Evolutionary conservation across 2,888 invertebrate species (phyloP).

Genomic region (Hermaeophaga mercurialis): DNA sequence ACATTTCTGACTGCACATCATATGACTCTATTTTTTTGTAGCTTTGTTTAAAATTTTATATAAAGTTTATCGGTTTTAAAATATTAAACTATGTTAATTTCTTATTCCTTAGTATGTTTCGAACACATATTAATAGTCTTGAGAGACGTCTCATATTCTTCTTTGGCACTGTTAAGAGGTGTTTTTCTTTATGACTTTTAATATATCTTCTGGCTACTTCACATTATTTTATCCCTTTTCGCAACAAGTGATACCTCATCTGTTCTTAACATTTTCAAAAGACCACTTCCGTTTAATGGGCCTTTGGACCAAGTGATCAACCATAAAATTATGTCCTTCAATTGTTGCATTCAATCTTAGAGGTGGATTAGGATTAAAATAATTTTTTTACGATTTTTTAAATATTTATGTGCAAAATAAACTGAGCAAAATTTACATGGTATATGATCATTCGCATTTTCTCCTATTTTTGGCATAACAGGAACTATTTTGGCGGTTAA

Average conservation of each 20-base stretch:
- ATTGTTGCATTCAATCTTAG: slow-evolving; percentile 12
- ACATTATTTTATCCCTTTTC: slow-evolving; percentile 35
- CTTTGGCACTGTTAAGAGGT: slow-evolving; percentile 25
- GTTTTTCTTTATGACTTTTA: slow-evolving; percentile 29
- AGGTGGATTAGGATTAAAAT: slow-evolving; percentile 8
- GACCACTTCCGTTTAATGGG: slow-evolving; percentile 27
- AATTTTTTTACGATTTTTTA: slow-evolving; percentile 20
- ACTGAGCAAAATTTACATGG: neutral
- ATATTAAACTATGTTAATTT: slow-evolving; percentile 13
- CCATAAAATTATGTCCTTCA: slow-evolving; percentile 24
- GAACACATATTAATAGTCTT: slow-evolving; percentile 18
- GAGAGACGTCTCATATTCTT: slow-evolving; percentile 32
- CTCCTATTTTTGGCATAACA: no score
- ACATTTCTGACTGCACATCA: slow-evolving; percentile 6
- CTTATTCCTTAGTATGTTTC: slow-evolving; percentile 15
- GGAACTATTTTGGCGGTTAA: slow-evolving; percentile 1
- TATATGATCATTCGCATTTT: no score
- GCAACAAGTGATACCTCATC: slow-evolving; percentile 32
- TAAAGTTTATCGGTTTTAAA: slow-evolving; percentile 26
- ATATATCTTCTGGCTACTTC: slow-evolving; percentile 31
- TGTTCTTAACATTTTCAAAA: slow-evolving; percentile 30
- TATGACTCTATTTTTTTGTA: slow-evolving; percentile 23
- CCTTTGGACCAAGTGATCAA: slow-evolving; percentile 35
- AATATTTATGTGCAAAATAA: slow-evolving; percentile 14
- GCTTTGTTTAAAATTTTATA: slow-evolving; percentile 22